A percentile compares a stretch with the other conserved stretches of the same genome.
Conservation (phyloP, 2,888 invertebrate species). For the Aromia moschata region DNA sequence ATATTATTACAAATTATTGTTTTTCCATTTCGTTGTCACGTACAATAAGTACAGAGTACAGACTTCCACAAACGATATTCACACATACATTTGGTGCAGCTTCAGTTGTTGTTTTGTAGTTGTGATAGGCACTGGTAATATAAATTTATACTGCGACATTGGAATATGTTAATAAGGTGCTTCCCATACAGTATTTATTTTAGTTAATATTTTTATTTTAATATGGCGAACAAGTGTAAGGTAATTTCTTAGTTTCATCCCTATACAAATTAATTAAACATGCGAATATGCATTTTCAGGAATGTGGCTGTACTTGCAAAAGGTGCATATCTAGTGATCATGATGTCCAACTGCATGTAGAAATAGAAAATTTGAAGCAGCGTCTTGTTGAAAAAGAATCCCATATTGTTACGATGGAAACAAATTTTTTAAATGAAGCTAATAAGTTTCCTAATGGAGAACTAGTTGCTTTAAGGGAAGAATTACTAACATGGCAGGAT, state of each 20-base stretch:
- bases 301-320: constrained; percentile 71
- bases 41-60: too few relatives aligned
- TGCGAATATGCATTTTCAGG: too few relatives aligned
- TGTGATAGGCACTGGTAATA: too few relatives aligned
- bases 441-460: constrained; percentile 70
- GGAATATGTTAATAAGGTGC: not conserved
- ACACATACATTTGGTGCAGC: too few relatives aligned
- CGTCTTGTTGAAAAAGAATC: constrained; percentile 82
- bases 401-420: constrained; percentile 87
- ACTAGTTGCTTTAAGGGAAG: constrained; percentile 82
- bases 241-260: too few relatives aligned
- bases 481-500: constrained; percentile 88
- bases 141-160: not conserved
- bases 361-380: constrained; percentile 87
- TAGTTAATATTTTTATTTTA: constrained; percentile 17
- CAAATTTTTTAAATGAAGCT: constrained; percentile 80
- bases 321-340: constrained; percentile 63
- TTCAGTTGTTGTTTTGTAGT: too few relatives aligned
- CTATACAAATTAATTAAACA: too few relatives aligned
- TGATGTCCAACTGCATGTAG: constrained; percentile 81
- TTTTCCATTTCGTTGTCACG: too few relatives aligned
- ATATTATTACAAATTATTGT: too few relatives aligned
- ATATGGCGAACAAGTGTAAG: constrained; percentile 45
- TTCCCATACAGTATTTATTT: constrained; percentile 12
- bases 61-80: too few relatives aligned